These are phyloP conservation scores for Heteronetta atricapilla DNA, from an alignment of 2,113 vertebrate genomes.

Conservation along the genomic window DNA sequence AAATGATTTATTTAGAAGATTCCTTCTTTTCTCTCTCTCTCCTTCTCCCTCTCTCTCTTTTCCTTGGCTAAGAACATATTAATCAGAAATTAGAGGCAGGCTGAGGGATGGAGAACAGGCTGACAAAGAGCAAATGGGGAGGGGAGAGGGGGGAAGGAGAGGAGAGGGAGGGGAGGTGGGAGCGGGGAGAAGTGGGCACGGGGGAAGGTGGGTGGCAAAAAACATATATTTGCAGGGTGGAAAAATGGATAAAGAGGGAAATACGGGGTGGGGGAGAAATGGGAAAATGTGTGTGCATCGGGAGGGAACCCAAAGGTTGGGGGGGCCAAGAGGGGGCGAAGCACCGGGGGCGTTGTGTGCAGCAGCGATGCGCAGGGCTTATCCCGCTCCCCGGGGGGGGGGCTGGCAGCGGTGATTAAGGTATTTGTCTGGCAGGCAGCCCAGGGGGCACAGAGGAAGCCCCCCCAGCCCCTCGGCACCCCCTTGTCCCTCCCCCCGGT, in stretches of 20 bases:
- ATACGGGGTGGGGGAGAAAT: background rate
- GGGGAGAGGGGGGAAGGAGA: background rate
- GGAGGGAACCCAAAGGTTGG: background rate
- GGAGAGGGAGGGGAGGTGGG: background rate
- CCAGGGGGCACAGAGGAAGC: background rate
- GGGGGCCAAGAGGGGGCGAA: background rate
- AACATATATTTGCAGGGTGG: background rate
- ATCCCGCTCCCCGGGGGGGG: background rate
- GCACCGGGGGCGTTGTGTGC: background rate
- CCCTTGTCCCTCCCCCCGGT: background rate
- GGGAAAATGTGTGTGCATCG: background rate
- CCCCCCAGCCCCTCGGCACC: background rate
- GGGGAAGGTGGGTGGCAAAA: background rate
- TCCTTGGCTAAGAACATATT: conserved; percentile 75
- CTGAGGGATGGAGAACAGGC: conserved; percentile 10
- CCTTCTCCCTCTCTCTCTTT: conserved; percentile 3
- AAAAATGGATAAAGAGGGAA: background rate
- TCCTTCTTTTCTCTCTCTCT: conserved; percentile 54
- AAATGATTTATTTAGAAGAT: conserved; percentile 81
- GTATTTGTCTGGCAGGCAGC: conserved; percentile 34
- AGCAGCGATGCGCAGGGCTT: conserved; percentile 32
- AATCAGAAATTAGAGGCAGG: conserved; percentile 76
- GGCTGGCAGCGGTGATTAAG: conserved; percentile 14
- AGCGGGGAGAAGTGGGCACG: background rate
- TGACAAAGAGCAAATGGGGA: conserved; percentile 5